Evolutionary conservation across 2,888 invertebrate species (phyloP).

Genomic region (Leptinotarsa rubiginosa): DNA sequence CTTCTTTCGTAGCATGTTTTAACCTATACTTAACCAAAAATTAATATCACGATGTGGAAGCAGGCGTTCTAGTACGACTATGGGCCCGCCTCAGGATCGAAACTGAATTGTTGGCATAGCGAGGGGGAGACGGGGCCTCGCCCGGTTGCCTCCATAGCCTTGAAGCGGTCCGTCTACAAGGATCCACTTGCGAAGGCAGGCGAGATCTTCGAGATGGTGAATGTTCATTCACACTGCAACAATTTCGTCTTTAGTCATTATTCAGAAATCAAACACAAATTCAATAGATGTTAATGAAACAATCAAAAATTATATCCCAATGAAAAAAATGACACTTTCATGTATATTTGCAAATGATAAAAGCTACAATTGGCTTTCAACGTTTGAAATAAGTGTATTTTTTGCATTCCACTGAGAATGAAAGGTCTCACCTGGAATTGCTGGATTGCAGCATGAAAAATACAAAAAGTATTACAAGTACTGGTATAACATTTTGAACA

Average conservation of each 20-base stretch:
- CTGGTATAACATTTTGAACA: constrained; percentile 39
- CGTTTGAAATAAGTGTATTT: no score
- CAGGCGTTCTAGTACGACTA: constrained; percentile 59
- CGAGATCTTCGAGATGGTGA: constrained; percentile 52
- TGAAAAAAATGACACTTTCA: not conserved
- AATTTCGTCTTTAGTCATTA: constrained; percentile 19
- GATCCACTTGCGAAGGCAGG: constrained; percentile 47
- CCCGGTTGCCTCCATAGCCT: constrained; percentile 60
- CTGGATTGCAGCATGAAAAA: constrained; percentile 70
- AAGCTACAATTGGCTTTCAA: no score
- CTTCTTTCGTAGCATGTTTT: constrained; percentile 15
- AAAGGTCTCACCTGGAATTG: constrained; percentile 68
- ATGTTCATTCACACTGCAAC: constrained; percentile 62
- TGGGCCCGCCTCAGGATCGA: constrained; percentile 60
- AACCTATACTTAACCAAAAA: constrained; percentile 30
- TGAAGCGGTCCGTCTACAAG: constrained; percentile 48
- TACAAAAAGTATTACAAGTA: constrained; percentile 65
- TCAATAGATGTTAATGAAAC: not conserved
- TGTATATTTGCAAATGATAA: no score
- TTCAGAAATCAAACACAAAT: constrained; percentile 4
- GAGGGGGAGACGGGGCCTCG: constrained; percentile 58
- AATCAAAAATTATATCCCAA: not conserved
- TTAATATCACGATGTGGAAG: constrained; percentile 56
- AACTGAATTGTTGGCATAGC: constrained; percentile 52
- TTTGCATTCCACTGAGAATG: no score